phyloP scores from a whole-genome alignment of 2,888 invertebrate genomes.

The Acanthosepion pharaonis region DNA sequence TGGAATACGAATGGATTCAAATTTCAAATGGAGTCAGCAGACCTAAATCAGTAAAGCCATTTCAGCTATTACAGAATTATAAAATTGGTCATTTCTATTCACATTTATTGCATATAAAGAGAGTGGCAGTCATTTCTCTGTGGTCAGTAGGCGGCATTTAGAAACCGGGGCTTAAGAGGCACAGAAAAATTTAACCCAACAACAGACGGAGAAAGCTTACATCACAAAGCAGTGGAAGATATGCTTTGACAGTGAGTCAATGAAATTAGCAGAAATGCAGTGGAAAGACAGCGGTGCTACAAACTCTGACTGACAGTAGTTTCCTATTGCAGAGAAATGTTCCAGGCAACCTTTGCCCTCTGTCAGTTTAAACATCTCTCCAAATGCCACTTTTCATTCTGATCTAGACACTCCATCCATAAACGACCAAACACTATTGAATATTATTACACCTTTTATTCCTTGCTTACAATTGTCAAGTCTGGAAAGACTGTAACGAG shows the following conservation, averaged over 20 bases:
- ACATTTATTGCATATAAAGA: too few species aligned
- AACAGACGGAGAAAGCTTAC: too few species aligned
- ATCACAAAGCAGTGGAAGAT: too few species aligned
- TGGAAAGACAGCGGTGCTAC: neutral
- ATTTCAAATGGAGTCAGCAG: too few species aligned
- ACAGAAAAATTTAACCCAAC: too few species aligned
- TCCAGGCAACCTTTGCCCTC: neutral
- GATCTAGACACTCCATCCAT: neutral
- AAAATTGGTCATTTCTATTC: too few species aligned
- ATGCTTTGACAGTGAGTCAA: neutral
- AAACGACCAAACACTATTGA: slow-evolving; percentile 17
- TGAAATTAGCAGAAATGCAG: slow-evolving; percentile 20
- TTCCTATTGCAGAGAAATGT: neutral
- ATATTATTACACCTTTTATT: slow-evolving; percentile 21
- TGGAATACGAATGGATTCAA: too few species aligned
- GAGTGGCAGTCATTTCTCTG: too few species aligned
- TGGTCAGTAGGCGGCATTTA: too few species aligned
- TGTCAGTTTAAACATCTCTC: neutral
- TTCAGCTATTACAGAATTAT: too few species aligned
- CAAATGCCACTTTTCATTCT: neutral
- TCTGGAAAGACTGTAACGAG: neutral
- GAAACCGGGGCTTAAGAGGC: too few species aligned
- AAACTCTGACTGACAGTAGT: neutral
- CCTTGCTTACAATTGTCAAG: neutral
- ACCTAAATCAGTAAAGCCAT: too few species aligned